These are phyloP conservation scores for Pogonomyrmex californicus DNA, from an alignment of 1,140 invertebrate species.

Conservation along the genomic window DNA sequence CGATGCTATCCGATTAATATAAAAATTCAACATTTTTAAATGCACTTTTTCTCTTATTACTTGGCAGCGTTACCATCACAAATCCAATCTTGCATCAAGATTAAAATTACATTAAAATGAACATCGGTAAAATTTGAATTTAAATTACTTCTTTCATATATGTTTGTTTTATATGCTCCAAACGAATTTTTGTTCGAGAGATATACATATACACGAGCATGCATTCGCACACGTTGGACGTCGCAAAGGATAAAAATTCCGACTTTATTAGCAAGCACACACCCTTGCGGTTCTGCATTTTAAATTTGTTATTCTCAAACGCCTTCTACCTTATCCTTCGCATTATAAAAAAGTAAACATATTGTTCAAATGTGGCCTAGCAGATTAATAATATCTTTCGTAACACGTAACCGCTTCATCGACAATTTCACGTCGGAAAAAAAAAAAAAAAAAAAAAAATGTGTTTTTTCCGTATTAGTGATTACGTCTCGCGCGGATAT, in stretches of 20 bases:
- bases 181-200: conserved; percentile 39
- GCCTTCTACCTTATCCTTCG: background rate
- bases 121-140: conserved; percentile 55
- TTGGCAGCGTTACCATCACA: background rate
- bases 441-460: background rate
- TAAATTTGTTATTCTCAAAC: conserved; percentile 21
- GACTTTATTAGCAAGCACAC: conserved; percentile 2
- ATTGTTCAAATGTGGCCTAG: background rate
- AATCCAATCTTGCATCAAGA: conserved; percentile 42
- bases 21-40: conserved; percentile 41
- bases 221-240: background rate
- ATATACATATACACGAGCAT: background rate
- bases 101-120: conserved; percentile 58
- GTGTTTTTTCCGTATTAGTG: conserved; percentile 1
- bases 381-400: background rate
- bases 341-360: background rate
- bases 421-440: too few species aligned
- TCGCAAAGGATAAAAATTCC: conserved; percentile 23
- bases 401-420: background rate
- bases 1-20: conserved; percentile 18
- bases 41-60: conserved; percentile 32
- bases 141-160: conserved; percentile 53
- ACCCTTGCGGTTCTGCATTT: background rate
- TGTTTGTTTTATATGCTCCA: conserved; percentile 34
- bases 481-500: conserved; percentile 14